Conservation (phyloP, 1,140 invertebrate species). For the Andrena cerasifolii region DNA sequence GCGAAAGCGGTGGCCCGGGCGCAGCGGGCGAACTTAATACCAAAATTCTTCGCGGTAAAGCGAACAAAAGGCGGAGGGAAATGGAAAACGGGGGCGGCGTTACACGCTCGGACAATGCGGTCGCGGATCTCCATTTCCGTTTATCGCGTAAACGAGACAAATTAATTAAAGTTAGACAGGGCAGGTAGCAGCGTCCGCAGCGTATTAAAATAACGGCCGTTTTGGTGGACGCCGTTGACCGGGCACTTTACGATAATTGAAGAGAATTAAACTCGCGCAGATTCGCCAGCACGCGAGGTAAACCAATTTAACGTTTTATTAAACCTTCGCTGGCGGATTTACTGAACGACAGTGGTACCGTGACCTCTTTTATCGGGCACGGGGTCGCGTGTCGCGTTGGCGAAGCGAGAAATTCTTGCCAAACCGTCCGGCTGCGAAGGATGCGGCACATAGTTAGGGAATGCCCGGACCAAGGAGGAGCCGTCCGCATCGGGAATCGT, state of each 20-base stretch:
- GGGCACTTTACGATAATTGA: conserved; percentile 51
- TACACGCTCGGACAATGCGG: conserved; percentile 35
- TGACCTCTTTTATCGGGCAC: not conserved
- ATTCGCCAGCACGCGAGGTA: conserved; percentile 40
- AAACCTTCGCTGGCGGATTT: conserved; percentile 45
- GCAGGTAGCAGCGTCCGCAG: not conserved
- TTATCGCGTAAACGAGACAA: conserved; percentile 53
- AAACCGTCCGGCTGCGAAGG: conserved; percentile 3
- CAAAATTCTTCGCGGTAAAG: conserved; percentile 33
- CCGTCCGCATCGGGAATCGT: conserved; percentile 60
- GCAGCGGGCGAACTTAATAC: not conserved
- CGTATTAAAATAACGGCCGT: conserved; percentile 50
- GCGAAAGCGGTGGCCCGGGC: not conserved
- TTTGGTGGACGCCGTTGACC: conserved; percentile 23
- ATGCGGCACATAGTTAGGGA: conserved; percentile 14
- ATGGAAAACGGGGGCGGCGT: not conserved
- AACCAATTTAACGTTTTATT: conserved; percentile 65
- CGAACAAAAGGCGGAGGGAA: conserved; percentile 4
- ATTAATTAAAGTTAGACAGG: conserved; percentile 48
- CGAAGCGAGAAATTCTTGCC: not conserved
- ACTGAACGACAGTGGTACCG: not conserved
- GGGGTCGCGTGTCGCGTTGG: not conserved
- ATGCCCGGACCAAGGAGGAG: not conserved
- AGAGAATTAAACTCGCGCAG: conserved; percentile 47
- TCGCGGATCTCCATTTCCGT: conserved; percentile 49